Percentiles rank a stretch among this genome's conserved stretches.
phyloP scores from a whole-genome alignment of 2,888 invertebrate species.

The Pyrrhopygopsis socrates region DNA sequence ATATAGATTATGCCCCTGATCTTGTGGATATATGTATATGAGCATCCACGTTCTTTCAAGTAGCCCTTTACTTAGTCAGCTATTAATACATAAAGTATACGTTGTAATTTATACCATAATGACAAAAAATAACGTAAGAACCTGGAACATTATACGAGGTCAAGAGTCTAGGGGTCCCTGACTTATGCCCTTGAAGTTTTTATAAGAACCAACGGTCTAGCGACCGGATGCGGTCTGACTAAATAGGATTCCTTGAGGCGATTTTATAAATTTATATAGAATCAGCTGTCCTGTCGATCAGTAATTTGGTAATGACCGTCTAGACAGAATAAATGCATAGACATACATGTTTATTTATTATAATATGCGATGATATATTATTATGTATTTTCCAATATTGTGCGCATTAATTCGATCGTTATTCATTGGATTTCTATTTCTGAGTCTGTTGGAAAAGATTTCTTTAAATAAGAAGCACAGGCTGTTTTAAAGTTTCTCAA shows the following conservation, averaged over 20 bases:
- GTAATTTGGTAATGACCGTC: background rate
- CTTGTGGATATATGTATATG: too few species aligned
- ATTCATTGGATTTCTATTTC: too few species aligned
- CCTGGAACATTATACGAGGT: constrained; percentile 87
- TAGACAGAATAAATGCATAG: too few species aligned
- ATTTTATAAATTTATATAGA: constrained; percentile 18
- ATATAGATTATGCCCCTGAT: too few species aligned
- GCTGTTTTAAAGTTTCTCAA: too few species aligned
- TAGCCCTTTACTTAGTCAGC: background rate
- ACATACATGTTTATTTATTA: too few species aligned
- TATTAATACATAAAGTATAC: background rate
- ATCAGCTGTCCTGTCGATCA: background rate
- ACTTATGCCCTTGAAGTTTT: constrained; percentile 93
- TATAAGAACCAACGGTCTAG: constrained; percentile 90
- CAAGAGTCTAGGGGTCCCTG: constrained; percentile 93
- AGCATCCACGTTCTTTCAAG: background rate
- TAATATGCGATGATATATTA: too few species aligned
- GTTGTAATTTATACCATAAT: background rate
- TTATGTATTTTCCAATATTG: too few species aligned
- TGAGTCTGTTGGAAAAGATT: too few species aligned
- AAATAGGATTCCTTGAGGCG: constrained; percentile 22
- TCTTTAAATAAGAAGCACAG: too few species aligned
- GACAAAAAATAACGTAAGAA: background rate
- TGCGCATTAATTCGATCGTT: too few species aligned
- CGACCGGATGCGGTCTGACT: constrained; percentile 36